Base-by-base conservation (phyloP, 1,140 invertebrate genomes). In the Diprion similis region DNA sequence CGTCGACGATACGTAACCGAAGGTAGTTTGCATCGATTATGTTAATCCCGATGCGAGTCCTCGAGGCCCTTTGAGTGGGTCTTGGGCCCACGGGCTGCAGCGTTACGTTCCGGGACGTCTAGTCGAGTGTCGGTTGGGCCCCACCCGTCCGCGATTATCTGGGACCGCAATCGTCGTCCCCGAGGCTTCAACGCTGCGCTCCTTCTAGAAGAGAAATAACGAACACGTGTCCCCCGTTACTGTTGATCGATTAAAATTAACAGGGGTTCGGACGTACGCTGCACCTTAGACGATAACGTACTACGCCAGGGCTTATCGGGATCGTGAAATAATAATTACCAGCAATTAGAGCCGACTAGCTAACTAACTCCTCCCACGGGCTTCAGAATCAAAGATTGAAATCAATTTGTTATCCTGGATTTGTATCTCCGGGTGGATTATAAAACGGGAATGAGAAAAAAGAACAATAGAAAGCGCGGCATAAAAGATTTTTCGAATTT, bases 1-100 rank as follows among this genome's bases (percentile, higher is more conserved):
- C 11, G 11, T 13, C 11, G 51, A 0, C n/a, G 51, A 17, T 59
- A 17, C 51, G 51, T 59, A 59, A 59, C 51, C 51, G 51, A 8
- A 59, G 51, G 51, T 59, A 59, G 51, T 59, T 59, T 59, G 51
- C 51, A 59, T 59, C 51, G n/a, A 59, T 59, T 59, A 59, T 59
- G 51, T 59, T 59, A 59, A 59, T 59, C 11, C n/a, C 51, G 11
- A 6, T 15, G 51, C 11, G 51, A 8, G 51, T 59, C 51, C 9
- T 59, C 51, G n/a, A 59, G 51, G 51, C 11, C 24, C 51, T 59
- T 59, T 9, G n/a, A 59, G 51, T 59, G 51, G 51, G 51, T 9
- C 51, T 59, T 59, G n/a, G 11, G n/a, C 11, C 51, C 51, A 37
- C 24, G 6, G 24, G 24, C 24, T 6, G 24, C 24, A 37, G 24